Base-by-base conservation (phyloP, 2,797 vertebrate genomes). In the Uromys caudimaculatus region DNA sequence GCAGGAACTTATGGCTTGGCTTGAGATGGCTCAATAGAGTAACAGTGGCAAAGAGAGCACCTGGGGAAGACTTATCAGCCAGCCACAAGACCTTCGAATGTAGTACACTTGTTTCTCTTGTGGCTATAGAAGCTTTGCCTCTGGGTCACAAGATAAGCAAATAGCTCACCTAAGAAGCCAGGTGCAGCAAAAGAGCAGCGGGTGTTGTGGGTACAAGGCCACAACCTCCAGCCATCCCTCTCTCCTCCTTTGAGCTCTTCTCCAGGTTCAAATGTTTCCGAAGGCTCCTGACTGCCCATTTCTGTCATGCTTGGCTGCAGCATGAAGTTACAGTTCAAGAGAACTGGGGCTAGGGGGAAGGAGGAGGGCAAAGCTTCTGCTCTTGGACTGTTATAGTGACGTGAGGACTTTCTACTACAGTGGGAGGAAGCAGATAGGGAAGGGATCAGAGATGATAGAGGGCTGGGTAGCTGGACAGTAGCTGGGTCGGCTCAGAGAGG, bases 81-180 rank as follows among this genome's bases (percentile, higher is more conserved):
- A 75, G 82, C 47, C 58, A 27, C 50, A 75, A 62, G 78, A 71
- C 90, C 38, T 16, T 8, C 69, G 84, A 78, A 89, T 62, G 82
- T 67, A 35, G 62, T 21, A 32, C 16, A 78, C 69, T 50, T 81
- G 95, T 69, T 89, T 71, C 86, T 93, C 87, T 67, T 56, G 93
- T 86, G 92, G 93, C 82, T 94, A 94, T 91, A 93, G 69, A 94
- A 85, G 87, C 60, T 50, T 88, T 62, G 91, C 64, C 93, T 91
- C 79, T 90, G 89, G 97, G 89, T 85, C 94, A 84, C 27, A 38
- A 89, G 89, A 91, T 85, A 96, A 96, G 95, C 92, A 87, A 60
- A 87, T 23, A 81, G 92, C 78, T 87, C 78, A 81, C 60, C 76
- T 52, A 83, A 83, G 78, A 83, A 89, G 93, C n/a, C 92, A 90